A percentile compares a stretch with the other conserved stretches of the same genome.
These are phyloP conservation scores for Pongo pygmaeus DNA, from an alignment of 2,113 vertebrate genomes.

Conservation along the genomic window DNA sequence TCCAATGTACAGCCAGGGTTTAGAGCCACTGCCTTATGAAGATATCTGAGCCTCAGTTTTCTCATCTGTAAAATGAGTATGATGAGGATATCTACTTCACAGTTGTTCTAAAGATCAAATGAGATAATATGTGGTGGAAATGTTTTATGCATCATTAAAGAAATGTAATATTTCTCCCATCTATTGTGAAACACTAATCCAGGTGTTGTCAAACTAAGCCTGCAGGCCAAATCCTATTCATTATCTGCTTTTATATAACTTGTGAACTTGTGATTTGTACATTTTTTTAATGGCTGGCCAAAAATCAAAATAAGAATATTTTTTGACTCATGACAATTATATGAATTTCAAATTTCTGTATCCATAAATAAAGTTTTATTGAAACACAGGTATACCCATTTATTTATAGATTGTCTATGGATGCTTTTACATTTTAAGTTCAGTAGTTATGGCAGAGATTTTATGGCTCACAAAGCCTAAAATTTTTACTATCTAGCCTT, in stretches of 20 bases:
- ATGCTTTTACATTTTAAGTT: background rate
- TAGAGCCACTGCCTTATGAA: background rate
- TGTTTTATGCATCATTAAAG: background rate
- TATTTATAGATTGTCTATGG: background rate
- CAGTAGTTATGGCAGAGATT: background rate
- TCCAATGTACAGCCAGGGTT: background rate
- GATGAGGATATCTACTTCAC: background rate
- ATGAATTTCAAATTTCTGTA: background rate
- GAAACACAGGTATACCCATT: background rate
- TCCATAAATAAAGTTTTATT: background rate
- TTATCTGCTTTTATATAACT: background rate
- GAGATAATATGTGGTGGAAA: background rate
- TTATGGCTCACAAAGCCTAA: background rate
- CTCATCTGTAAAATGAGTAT: background rate
- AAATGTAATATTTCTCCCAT: background rate
- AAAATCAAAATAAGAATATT: conserved; percentile 7
- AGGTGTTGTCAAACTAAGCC: background rate
- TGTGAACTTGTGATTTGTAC: background rate
- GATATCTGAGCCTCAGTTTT: background rate
- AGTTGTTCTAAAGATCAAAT: background rate
- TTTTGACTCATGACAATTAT: background rate
- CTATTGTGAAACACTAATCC: background rate
- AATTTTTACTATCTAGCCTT: background rate
- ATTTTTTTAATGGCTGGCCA: conserved; percentile 5
- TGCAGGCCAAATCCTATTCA: background rate